Base-by-base conservation (phyloP, 2,888 invertebrate genomes). In the Escarpia spicata region DNA sequence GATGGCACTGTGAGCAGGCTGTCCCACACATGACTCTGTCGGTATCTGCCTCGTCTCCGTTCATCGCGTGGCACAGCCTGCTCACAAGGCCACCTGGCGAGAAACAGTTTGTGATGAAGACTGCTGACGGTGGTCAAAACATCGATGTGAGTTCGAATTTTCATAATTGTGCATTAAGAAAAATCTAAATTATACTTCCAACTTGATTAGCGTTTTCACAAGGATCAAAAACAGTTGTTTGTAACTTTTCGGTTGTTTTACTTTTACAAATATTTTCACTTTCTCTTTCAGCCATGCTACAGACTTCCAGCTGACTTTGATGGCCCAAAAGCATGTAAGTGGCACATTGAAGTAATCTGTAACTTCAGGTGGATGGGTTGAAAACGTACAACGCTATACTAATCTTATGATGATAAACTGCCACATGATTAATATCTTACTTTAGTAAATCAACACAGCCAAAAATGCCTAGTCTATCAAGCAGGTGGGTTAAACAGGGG, bases 301-400 rank as follows among this genome's bases (percentile, higher is more conserved):
- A 94, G 95, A 94, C 94, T 95, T 43, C 94, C 94, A n/a, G 94
- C 95, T 60, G 95, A 95, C 94, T 95, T 95, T 93, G 95, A 94
- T 31, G 94, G 96, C 92, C 95, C 95, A n/a, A 95, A 95, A n/a
- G 95, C 96, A 93, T 95, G 95, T 95, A 94, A 92, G 94, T 93
- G 10, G 19, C 19, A 19, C 43, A 43, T 19, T 92, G 31, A 31
- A 52, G 37, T 43, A 8, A 19, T 92, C 31, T 58, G 19, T 92
- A 15, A 37, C 19, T 43, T 12, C 19, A 19, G 3, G 26, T 43
- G 26, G 0, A 90, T 91, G 19, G n/a, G 75, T 75, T 89, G 26
- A 37, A 19, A 37, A 58, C 15, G 8, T 1, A 26, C 75, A 75
- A 4, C n/a, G 6, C n/a, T 75, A 75, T n/a, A 4, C 1, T n/a